Evolutionary conservation across 2,888 invertebrate species (phyloP), one percentile per base, ranked within the genome.

Genomic region (Cheilosia vulpina): DNA sequence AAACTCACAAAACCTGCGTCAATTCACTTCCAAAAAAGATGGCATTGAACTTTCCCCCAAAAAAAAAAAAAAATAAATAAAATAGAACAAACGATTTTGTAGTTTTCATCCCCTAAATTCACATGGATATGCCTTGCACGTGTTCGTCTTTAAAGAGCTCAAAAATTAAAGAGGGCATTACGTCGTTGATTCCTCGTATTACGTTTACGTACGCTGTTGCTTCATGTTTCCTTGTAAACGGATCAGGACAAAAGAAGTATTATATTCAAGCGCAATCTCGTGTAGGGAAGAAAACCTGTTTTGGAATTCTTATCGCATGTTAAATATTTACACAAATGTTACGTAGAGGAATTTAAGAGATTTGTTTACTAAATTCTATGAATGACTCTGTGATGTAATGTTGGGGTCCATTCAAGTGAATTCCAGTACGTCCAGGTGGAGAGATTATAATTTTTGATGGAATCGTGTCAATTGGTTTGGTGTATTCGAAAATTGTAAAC

Each of bases 101-200:
- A 43, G 47, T 45, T 58, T 58, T 58, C 69, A 69, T 47, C 69
- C 69, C 69, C 47, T 58, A 58, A 58, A 58, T 43, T 31, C 31
- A 47, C 19, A 47, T 62, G 47, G 3, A 21, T 53, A 53, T 66
- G 19, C 27, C 15, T 27, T 50, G 41, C 66, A 66, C 66, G 66
- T 66, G 66, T 66, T 66, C 21, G 47, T 34, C 38, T 21, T 65
- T 58, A 43, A 50, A 78, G 58, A 47, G 63, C 63, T 65, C 41
- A 78, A 45, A 41, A 63, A 72, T 72, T 65, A 57, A 72, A 72
- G 72, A 72, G 72, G 43, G 21, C 63, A 31, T 65, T 41, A 72
- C 47, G 17, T 47, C 47, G 63, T 65, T 57, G 55, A 41, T 62
- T 41, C 41, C 57, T 63, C 71, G 19, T 78, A 57, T 63, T 38